These are phyloP conservation scores for Sebastes flavidus DNA, from an alignment of 2,797 vertebrate genomes.

Conservation along the genomic window DNA sequence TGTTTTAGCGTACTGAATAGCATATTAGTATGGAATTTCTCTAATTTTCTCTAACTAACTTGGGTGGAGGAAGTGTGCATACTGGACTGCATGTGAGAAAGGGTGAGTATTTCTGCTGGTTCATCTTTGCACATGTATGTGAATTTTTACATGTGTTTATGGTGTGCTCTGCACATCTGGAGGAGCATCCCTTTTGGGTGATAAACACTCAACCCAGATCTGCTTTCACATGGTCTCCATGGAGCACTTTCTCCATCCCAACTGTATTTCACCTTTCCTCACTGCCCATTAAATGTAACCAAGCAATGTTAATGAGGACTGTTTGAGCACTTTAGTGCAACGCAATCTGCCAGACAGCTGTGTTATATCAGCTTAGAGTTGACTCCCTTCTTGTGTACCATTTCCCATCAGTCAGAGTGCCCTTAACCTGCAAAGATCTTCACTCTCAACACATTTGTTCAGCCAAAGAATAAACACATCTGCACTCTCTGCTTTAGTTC, in stretches of 20 bases:
- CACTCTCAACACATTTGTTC: conserved; percentile 39
- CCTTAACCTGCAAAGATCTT: conserved; percentile 43
- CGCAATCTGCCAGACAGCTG: conserved; percentile 62
- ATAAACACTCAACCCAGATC: conserved; percentile 14
- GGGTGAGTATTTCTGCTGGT: neutral
- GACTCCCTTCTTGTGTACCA: conserved; percentile 15
- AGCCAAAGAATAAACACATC: conserved; percentile 64
- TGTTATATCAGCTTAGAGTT: conserved; percentile 37
- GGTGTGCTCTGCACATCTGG: conserved; percentile 52
- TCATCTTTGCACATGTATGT: conserved; percentile 4
- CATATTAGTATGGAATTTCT: too few species aligned
- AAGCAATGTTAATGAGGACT: conserved; percentile 5
- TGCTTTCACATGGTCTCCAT: conserved; percentile 18
- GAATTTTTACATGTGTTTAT: conserved; percentile 21
- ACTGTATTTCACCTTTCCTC: conserved; percentile 27
- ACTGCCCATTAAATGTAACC: conserved; percentile 35
- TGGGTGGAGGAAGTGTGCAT: neutral
- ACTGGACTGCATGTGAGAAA: neutral
- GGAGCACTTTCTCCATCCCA: conserved; percentile 6
- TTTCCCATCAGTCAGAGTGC: conserved; percentile 31
- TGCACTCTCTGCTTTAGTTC: conserved; percentile 1
- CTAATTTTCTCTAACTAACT: neutral
- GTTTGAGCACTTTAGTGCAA: conserved; percentile 31
- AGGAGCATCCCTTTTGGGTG: conserved; percentile 15
- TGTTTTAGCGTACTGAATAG: too few species aligned